These are phyloP conservation scores for Machimus atricapillus DNA, from an alignment of 2,888 invertebrate genomes.

Conservation along the genomic window DNA sequence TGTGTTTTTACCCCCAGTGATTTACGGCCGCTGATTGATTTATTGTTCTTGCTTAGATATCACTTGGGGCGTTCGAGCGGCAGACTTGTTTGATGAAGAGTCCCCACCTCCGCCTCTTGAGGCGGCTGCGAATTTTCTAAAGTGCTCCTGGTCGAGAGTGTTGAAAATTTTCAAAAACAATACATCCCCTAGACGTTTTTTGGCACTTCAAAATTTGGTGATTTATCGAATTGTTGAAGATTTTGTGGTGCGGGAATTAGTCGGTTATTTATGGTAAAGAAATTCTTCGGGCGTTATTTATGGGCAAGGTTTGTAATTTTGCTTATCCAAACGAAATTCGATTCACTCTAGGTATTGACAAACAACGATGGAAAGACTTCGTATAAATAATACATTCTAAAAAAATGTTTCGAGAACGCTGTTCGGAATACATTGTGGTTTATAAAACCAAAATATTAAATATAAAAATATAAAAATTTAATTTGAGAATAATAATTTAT, in stretches of 20 bases:
- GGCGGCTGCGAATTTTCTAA: not conserved
- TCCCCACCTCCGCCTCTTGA: not conserved
- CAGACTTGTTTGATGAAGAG: constrained; percentile 24
- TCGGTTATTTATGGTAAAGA: not conserved
- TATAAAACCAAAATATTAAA: no score
- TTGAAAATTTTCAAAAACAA: not conserved
- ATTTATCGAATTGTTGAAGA: constrained; percentile 12
- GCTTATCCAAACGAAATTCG: not conserved
- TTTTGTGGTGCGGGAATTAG: not conserved
- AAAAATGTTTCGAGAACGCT: no score
- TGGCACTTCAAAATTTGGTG: not conserved
- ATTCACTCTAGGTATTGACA: not conserved
- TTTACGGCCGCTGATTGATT: constrained; percentile 47
- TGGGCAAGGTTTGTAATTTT: not conserved
- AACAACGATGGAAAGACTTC: no score
- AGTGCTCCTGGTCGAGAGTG: not conserved
- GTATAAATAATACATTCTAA: no score
- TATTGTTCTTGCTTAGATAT: constrained; percentile 47
- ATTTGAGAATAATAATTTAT: no score
- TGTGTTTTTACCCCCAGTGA: constrained; percentile 45
- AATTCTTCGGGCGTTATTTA: not conserved
- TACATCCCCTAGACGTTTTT: not conserved
- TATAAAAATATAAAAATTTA: no score
- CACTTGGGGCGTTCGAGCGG: constrained; percentile 31
- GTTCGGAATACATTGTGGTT: no score